Evolutionary conservation across 2,113 vertebrate species (phyloP).

Genomic region (Naja naja): DNA sequence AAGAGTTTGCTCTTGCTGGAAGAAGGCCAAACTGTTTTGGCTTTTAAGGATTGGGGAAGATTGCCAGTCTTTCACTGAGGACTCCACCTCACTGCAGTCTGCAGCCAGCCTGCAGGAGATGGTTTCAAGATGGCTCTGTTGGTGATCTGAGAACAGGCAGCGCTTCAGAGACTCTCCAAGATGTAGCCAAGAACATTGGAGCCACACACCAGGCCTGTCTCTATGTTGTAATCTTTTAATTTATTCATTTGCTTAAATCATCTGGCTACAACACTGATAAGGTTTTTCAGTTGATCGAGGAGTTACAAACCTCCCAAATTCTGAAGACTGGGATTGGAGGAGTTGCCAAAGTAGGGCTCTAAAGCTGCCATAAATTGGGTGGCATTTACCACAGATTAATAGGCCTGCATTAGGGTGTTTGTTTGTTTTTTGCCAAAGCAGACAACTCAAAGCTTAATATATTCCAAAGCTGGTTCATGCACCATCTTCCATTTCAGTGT

Average conservation of each 20-base stretch:
- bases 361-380: conserved; percentile 34
- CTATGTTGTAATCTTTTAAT: not conserved
- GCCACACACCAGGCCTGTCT: not conserved
- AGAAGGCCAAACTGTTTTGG: not conserved
- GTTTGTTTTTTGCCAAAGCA: conserved; percentile 4
- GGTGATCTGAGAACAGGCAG: not conserved
- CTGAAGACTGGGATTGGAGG: not conserved
- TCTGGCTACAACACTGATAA: not conserved
- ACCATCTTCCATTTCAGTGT: not conserved
- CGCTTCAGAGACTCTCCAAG: not conserved
- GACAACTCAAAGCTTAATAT: conserved; percentile 26
- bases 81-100: not conserved
- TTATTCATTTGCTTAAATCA: not conserved
- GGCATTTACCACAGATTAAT: not conserved
- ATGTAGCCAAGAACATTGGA: not conserved
- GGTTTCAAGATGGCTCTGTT: not conserved
- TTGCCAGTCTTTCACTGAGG: not conserved
- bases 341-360: not conserved
- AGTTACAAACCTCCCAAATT: not conserved
- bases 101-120: not conserved
- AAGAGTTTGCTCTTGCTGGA: not conserved
- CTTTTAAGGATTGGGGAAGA: not conserved
- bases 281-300: not conserved
- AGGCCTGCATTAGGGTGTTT: not conserved
- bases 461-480: not conserved